Evolutionary conservation across 2,888 invertebrate species (phyloP), one percentile per base, ranked within the genome.

Genomic region (Argyresthia albistria): DNA sequence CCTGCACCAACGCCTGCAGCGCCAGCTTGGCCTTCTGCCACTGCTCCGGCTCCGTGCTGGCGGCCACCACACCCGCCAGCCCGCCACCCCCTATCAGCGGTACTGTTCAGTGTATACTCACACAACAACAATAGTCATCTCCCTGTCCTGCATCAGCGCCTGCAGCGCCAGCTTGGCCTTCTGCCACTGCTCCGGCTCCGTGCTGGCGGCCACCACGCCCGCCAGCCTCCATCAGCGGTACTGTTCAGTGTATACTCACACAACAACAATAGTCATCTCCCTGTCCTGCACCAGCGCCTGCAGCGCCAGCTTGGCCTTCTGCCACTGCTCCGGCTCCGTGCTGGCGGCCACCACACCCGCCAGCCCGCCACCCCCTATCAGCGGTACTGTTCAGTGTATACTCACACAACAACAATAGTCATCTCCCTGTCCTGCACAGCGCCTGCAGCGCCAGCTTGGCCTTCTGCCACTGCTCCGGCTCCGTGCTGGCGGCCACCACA

Each of bases 321-420:
- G 25, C 25, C 6, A 25, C 25, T 25, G 25, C 25, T 25, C 25
- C 2, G 25, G 25, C 3, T 25, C 25, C 6, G 25, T 2, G 25
- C 25, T 25, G 25, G 25, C 25, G 25, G 25, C 25, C 25, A 25
- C 25, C 25, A 25, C 3, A 39, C 8, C 4, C 2, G 39, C 39
- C 9, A 9, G 39, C n/a, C 9, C 9, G 7, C 8, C 36, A 9
- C 36, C 36, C 36, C 36, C 36, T 36, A n/a, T n/a, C 8, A 11
- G n/a, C 8, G 9, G 3, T 6, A 39, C 2, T 3, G 39, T 8
- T 9, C 12, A n/a, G 8, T 3, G 25, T 6, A 4, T 53, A 73
- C 79, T 68, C 16, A 81, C 82, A 81, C 60, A 52, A 82, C 60
- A 37, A 25, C 69, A 73, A n/a, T 68, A 67, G 9, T 76, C 65